A percentile compares a stretch with the other conserved stretches of the same genome.
Evolutionary conservation across 1,140 invertebrate species (phyloP).

Genomic region (Pectinophora gossypiella): DNA sequence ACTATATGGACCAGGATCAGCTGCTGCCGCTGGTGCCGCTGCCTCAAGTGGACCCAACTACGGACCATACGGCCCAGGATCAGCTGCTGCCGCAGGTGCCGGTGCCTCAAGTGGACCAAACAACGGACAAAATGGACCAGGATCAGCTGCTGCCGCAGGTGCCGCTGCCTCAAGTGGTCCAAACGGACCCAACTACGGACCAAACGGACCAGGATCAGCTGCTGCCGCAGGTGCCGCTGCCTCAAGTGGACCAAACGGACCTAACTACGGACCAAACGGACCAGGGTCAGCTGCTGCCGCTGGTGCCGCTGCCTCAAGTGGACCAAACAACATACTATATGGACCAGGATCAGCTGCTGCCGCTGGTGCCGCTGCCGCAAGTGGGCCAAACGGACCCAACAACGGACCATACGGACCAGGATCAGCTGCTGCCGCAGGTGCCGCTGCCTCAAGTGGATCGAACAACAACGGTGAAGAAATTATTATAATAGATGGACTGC

Average conservation of each 20-base stretch:
- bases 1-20: neutral
- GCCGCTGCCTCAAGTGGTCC: neutral
- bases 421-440: neutral
- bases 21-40: neutral
- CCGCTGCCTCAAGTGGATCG: neutral
- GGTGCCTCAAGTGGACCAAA: too few species aligned
- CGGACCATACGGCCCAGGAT: neutral
- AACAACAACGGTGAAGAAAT: too few species aligned
- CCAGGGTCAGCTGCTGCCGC: neutral
- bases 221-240: neutral
- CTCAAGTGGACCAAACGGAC: neutral
- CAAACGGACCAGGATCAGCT: neutral
- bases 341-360: neutral
- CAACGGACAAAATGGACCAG: neutral
- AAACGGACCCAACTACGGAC: neutral
- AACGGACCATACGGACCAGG: neutral
- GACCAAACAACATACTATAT: too few species aligned
- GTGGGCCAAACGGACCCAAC: neutral
- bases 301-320: too few species aligned
- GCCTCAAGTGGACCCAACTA: neutral
- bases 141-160: neutral
- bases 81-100: too few species aligned
- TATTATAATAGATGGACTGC: too few species aligned
- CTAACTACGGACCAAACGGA: neutral
- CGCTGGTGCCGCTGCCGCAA: neutral